A percentile compares a stretch with the other conserved stretches of the same genome.
phyloP scores from a whole-genome alignment of 2,797 vertebrate genomes.

The Sebastes nivosus region DNA sequence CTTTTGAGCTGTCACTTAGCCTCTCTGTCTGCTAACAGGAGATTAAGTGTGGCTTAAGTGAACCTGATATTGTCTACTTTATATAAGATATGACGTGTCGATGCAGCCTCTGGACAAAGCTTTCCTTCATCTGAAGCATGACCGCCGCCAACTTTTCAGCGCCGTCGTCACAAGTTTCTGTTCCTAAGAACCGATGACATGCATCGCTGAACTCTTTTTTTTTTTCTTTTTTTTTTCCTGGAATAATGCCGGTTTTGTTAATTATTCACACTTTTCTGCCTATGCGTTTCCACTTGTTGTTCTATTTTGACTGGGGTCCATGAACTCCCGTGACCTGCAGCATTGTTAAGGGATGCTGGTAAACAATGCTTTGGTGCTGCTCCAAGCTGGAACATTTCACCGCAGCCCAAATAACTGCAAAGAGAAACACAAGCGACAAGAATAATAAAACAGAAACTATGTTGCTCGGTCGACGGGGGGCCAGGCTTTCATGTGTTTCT shows the following conservation, averaged over 20 bases:
- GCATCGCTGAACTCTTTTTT: not conserved
- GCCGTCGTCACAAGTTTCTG: not conserved
- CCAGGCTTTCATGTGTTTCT: slow-evolving; percentile 70
- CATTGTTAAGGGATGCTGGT: slow-evolving; percentile 65
- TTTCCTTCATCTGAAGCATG: not conserved
- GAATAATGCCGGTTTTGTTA: slow-evolving; percentile 29
- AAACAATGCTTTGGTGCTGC: slow-evolving; percentile 75
- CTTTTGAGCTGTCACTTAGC: slow-evolving; percentile 23
- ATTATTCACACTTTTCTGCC: slow-evolving; percentile 33
- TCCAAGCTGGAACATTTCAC: slow-evolving; percentile 71
- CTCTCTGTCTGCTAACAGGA: slow-evolving; percentile 17
- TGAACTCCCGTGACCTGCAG: slow-evolving; percentile 64
- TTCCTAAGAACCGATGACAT: not conserved
- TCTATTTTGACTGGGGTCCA: slow-evolving; percentile 46
- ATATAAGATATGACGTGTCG: slow-evolving; percentile 4
- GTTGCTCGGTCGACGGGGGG: slow-evolving; percentile 64
- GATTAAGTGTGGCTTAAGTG: slow-evolving; percentile 41
- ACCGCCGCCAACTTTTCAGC: not conserved
- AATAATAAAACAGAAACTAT: slow-evolving; percentile 66
- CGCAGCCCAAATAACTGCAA: slow-evolving; percentile 60
- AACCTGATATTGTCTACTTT: slow-evolving; percentile 28
- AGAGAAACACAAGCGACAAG: slow-evolving; percentile 58
- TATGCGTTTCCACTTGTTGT: slow-evolving; percentile 64
- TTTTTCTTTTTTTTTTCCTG: not conserved
- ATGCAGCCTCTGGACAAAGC: not conserved